A percentile compares a stretch with the other conserved stretches of the same genome.
phyloP scores from a whole-genome alignment of 2,888 invertebrate species.

The Notodonta ziczac region DNA sequence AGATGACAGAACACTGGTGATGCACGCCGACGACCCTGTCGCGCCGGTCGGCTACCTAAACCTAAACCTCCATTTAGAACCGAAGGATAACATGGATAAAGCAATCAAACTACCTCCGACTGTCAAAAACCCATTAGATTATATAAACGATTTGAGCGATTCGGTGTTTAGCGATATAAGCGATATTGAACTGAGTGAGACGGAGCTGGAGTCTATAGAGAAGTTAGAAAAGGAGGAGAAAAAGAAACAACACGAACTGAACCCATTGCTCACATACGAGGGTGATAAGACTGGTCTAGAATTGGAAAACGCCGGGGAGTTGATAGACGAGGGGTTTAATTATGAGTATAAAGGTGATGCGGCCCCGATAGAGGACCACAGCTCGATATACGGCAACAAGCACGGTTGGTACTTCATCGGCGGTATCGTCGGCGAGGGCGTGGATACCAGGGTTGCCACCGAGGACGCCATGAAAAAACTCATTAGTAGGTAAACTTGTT shows the following conservation, averaged over 20 bases:
- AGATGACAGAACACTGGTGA: constrained; percentile 93
- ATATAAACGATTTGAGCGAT: constrained; percentile 86
- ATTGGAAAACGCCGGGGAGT: constrained; percentile 57
- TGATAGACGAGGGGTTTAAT: constrained; percentile 68
- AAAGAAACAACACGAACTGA: constrained; percentile 72
- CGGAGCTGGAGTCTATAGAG: constrained; percentile 86
- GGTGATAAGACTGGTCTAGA: constrained; percentile 58
- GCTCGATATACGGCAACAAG: constrained; percentile 86
- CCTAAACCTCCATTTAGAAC: constrained; percentile 92
- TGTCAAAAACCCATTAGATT: constrained; percentile 85
- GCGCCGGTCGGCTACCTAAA: constrained; percentile 98
- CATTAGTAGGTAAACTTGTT: constrained; percentile 90
- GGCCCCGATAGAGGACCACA: constrained; percentile 85
- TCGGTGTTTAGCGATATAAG: constrained; percentile 87
- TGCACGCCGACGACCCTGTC: constrained; percentile 96
- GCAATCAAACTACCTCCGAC: constrained; percentile 69
- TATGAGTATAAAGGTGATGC: constrained; percentile 76
- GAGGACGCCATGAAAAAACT: constrained; percentile 90
- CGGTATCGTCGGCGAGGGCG: constrained; percentile 89
- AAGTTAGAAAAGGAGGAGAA: constrained; percentile 77
- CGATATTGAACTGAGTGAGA: constrained; percentile 86
- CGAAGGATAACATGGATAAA: constrained; percentile 80
- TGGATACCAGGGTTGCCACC: constrained; percentile 87
- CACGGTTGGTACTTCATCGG: constrained; percentile 95
- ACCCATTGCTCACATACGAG: constrained; percentile 70